Evolutionary conservation across 2,113 vertebrate species (phyloP).

Genomic region (Speoplatyrhinus poulsoni): DNA sequence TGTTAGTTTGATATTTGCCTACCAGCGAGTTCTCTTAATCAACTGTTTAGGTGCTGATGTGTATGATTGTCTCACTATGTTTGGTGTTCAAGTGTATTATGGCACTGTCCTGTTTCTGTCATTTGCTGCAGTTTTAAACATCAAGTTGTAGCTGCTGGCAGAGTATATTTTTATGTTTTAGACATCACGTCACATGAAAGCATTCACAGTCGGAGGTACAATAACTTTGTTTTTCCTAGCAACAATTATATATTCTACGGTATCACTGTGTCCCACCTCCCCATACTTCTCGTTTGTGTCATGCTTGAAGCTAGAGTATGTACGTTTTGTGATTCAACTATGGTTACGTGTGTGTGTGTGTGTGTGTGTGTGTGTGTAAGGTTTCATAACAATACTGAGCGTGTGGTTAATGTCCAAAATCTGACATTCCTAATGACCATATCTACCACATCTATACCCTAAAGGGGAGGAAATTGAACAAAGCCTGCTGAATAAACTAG

Average conservation of each 20-base stretch:
- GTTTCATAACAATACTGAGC: too few species aligned
- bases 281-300: too few species aligned
- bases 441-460: too few species aligned
- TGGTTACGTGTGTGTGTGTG: too few species aligned
- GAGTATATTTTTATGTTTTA: constrained; percentile 22
- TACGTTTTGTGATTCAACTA: too few species aligned
- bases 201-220: constrained; percentile 13
- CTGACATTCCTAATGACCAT: too few species aligned
- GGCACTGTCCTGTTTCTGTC: constrained; percentile 10
- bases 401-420: too few species aligned
- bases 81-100: constrained; percentile 12
- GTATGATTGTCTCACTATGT: constrained; percentile 18
- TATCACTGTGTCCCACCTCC: not conserved
- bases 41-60: constrained; percentile 10
- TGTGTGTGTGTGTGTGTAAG: too few species aligned
- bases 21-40: constrained; percentile 24
- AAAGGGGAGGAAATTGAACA: too few species aligned
- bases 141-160: constrained; percentile 15
- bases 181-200: constrained; percentile 15
- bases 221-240: constrained; percentile 7
- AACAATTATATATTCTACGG: not conserved
- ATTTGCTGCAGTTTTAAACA: not conserved
- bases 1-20: constrained; percentile 4
- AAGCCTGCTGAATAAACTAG: too few species aligned
- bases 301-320: too few species aligned